A percentile compares a stretch with the other conserved stretches of the same genome.
These are phyloP conservation scores for Proisotoma minuta DNA, from an alignment of 2,888 invertebrate genomes.

Conservation along the genomic window DNA sequence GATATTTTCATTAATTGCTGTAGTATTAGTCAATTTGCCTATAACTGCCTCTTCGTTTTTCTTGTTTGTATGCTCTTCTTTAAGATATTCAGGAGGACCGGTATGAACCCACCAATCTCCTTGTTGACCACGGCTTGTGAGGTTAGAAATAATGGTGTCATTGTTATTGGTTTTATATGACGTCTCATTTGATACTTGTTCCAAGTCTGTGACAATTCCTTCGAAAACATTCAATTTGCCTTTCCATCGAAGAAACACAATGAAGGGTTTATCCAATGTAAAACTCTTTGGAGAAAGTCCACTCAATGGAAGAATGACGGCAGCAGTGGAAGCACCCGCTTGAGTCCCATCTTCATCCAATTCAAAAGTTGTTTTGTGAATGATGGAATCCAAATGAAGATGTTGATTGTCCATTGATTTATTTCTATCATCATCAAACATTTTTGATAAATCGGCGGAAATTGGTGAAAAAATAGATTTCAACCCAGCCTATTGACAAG, in stretches of 20 bases:
- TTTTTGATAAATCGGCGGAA: constrained; percentile 11
- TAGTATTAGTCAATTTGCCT: neutral
- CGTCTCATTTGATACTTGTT: neutral
- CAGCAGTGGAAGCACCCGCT: constrained; percentile 15
- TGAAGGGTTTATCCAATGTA: constrained; percentile 3
- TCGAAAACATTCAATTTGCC: constrained; percentile 7
- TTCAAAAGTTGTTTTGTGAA: constrained; percentile 20
- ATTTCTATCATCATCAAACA: neutral
- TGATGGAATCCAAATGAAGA: constrained; percentile 2
- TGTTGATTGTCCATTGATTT: neutral
- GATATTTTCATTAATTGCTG: neutral
- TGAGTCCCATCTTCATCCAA: constrained; percentile 21
- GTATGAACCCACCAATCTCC: constrained; percentile 17
- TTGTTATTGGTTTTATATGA: neutral
- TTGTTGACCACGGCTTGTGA: neutral
- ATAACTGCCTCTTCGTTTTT: neutral
- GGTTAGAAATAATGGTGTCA: neutral
- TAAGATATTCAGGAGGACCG: constrained; percentile 10
- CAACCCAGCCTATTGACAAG: constrained; percentile 12
- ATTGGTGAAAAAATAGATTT: constrained; percentile 4
- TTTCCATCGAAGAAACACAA: neutral
- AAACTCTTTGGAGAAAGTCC: constrained; percentile 2
- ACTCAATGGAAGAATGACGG: constrained; percentile 16
- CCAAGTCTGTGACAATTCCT: constrained; percentile 12
- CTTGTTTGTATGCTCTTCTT: neutral